Evolutionary conservation across 1,140 invertebrate species (phyloP).

Genomic region (Lordiphosa collinella): DNA sequence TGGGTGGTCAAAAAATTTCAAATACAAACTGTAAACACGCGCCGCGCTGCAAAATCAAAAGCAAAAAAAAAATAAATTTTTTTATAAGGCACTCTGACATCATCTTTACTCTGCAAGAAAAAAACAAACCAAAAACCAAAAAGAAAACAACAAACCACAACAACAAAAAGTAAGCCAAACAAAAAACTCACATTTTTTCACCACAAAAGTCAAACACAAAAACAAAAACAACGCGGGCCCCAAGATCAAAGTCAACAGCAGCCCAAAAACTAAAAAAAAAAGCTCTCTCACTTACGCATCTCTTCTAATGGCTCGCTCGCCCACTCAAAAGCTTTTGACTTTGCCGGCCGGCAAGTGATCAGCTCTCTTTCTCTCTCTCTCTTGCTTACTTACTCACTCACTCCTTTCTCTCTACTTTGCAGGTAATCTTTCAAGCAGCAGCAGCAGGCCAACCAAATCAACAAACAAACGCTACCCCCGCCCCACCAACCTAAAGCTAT

Average conservation of each 20-base stretch:
- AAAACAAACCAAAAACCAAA: conserved; percentile 33
- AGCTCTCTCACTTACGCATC: conserved; percentile 32
- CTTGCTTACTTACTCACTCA: too few species aligned
- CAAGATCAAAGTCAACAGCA: conserved; percentile 70
- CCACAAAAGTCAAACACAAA: conserved; percentile 58
- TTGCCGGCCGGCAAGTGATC: conserved; percentile 7
- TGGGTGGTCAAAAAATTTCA: conserved; percentile 21
- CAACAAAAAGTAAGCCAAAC: conserved; percentile 10
- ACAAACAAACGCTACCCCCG: too few species aligned
- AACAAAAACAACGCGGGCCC: conserved; percentile 43
- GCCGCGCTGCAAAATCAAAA: conserved; percentile 10
- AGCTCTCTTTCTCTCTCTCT: not conserved
- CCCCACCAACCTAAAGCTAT: too few species aligned
- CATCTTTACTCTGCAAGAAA: conserved; percentile 34
- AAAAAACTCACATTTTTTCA: conserved; percentile 31
- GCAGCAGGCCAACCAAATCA: too few species aligned
- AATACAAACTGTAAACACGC: conserved; percentile 10
- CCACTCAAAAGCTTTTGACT: conserved; percentile 6
- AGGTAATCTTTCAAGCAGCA: too few species aligned
- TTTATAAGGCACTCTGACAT: conserved; percentile 64
- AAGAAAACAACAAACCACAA: conserved; percentile 28
- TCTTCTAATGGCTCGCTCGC: conserved; percentile 46
- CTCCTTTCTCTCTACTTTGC: too few species aligned
- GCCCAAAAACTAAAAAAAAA: conserved; percentile 16
- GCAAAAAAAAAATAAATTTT: conserved; percentile 25